phyloP scores from a whole-genome alignment of 23 tunicate genomes.

The Trididemnum nubilum region DNA sequence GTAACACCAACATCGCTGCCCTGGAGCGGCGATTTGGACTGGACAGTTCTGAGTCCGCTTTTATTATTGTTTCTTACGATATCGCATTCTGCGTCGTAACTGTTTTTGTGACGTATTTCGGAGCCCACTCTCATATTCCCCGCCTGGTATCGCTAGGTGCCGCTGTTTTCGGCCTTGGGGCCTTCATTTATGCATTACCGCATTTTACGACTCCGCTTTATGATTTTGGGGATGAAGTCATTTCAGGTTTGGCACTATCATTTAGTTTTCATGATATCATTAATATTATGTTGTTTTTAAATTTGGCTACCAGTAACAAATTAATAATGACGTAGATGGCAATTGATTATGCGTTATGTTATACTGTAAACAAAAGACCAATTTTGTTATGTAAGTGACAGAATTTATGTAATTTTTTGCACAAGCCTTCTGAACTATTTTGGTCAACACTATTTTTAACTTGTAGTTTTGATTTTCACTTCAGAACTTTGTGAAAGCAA shows the following conservation, averaged over 20 bases:
- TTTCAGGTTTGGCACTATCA: not conserved
- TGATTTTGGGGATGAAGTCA: conserved; percentile 29
- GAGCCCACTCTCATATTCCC: conserved; percentile 55
- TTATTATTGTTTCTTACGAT: conserved; percentile 78
- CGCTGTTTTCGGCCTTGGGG: conserved; percentile 49
- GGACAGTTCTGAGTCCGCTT: conserved; percentile 72
- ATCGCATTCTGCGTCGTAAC: conserved; percentile 78
- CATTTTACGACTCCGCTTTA: conserved; percentile 77
- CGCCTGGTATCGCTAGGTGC: conserved; percentile 63
- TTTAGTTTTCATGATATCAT: too few relatives aligned
- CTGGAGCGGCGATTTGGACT: conserved; percentile 89
- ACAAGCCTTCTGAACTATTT: too few relatives aligned
- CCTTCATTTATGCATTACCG: conserved; percentile 68
- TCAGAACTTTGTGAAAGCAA: not conserved
- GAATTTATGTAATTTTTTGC: too few relatives aligned
- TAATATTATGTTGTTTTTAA: too few relatives aligned
- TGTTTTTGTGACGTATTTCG: conserved; percentile 76
- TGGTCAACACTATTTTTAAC: too few relatives aligned
- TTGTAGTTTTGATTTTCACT: too few relatives aligned
- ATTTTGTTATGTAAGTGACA: too few relatives aligned
- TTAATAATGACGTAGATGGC: too few relatives aligned
- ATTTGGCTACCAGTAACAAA: too few relatives aligned
- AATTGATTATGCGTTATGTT: too few relatives aligned
- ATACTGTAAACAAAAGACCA: too few relatives aligned
- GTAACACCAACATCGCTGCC: conserved; percentile 74